These are phyloP conservation scores for Auanema sp. DNA, from an alignment of 2,888 invertebrate genomes.

Conservation along the genomic window DNA sequence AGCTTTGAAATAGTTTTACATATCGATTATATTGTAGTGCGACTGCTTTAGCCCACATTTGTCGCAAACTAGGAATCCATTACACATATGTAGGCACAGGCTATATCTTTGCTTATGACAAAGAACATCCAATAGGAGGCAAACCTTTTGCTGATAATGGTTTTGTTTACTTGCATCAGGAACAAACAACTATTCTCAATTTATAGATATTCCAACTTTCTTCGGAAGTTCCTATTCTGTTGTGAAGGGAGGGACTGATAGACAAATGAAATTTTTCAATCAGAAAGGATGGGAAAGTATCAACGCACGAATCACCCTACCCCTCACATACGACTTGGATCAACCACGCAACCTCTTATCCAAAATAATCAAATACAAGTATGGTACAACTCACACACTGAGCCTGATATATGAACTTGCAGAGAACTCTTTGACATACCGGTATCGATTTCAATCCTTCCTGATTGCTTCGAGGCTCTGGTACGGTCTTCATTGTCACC, in stretches of 20 bases:
- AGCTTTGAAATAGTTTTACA: slow-evolving; percentile 4
- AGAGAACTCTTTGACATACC: slow-evolving; percentile 62
- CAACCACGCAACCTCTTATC: slow-evolving; percentile 58
- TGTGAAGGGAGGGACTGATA: slow-evolving; percentile 61
- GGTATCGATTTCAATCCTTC: slow-evolving; percentile 61
- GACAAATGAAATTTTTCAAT: slow-evolving; percentile 45
- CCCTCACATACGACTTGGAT: slow-evolving; percentile 53
- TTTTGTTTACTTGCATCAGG: slow-evolving; percentile 14
- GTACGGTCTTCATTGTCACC: slow-evolving; percentile 11
- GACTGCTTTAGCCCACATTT: slow-evolving; percentile 51
- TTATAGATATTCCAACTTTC: slow-evolving; percentile 58
- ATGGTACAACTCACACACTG: background rate
- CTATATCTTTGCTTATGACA: slow-evolving; percentile 62
- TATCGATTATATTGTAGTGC: slow-evolving; percentile 34
- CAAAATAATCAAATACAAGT: slow-evolving; percentile 61
- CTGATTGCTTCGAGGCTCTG: slow-evolving; percentile 58
- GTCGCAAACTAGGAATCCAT: slow-evolving; percentile 53
- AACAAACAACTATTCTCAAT: background rate
- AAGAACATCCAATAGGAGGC: slow-evolving; percentile 58
- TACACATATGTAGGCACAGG: slow-evolving; percentile 63
- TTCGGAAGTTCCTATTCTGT: slow-evolving; percentile 63
- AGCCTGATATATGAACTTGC: slow-evolving; percentile 8
- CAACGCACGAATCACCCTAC: slow-evolving; percentile 62
- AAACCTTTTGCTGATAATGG: slow-evolving; percentile 53
- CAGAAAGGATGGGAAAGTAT: slow-evolving; percentile 51